phyloP scores from a whole-genome alignment of 2,113 vertebrate species.

The Haemorhous mexicanus region DNA sequence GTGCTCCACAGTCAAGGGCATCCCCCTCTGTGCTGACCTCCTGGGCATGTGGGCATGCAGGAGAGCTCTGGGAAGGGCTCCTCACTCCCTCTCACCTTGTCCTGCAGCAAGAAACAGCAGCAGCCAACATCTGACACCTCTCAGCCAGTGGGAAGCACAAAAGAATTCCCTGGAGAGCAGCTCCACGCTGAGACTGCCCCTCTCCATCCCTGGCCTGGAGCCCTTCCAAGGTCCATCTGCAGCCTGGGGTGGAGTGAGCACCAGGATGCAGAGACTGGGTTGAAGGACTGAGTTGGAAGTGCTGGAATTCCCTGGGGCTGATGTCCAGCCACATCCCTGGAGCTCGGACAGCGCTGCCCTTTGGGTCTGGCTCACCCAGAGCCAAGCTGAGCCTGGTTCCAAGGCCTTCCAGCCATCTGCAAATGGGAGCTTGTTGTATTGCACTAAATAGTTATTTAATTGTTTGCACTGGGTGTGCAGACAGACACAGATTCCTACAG shows the following conservation, averaged over 20 bases:
- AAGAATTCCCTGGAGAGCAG: not conserved
- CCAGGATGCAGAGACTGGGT: rapidly evolving
- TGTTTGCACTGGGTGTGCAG: too few species aligned
- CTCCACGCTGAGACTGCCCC: not conserved
- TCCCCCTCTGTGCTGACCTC: not conserved
- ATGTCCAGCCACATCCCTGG: rapidly evolving
- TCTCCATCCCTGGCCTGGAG: not conserved
- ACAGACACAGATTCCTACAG: too few species aligned
- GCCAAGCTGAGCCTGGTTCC: not conserved
- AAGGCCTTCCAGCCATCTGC: not conserved
- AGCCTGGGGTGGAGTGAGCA: not conserved
- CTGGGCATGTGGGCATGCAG: not conserved
- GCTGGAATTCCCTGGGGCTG: not conserved
- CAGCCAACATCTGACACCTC: not conserved
- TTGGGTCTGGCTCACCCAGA: not conserved
- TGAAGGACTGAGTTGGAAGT: not conserved
- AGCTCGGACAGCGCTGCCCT: not conserved
- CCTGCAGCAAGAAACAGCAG: not conserved
- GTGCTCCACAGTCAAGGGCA: not conserved
- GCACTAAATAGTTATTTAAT: too few species aligned
- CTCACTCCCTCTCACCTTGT: not conserved
- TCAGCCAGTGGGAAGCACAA: rapidly evolving
- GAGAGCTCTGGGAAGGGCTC: not conserved
- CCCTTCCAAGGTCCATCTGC: not conserved
- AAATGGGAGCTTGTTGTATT: not conserved